These are phyloP conservation scores for Euglossa dilemma DNA, from an alignment of 1,140 invertebrate species.

Conservation along the genomic window DNA sequence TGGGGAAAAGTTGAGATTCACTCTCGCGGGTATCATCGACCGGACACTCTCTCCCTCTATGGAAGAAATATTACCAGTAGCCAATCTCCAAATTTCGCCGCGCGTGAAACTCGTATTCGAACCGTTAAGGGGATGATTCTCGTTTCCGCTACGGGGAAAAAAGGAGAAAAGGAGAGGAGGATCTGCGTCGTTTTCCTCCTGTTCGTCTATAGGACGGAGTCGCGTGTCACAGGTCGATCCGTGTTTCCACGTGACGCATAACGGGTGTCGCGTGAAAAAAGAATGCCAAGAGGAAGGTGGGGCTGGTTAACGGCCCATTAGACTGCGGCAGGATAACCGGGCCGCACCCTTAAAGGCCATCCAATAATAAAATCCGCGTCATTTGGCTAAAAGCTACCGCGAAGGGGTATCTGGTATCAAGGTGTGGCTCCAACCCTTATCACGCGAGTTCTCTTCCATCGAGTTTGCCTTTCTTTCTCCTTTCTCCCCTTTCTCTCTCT, in stretches of 20 bases:
- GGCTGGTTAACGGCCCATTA: slow-evolving; percentile 72
- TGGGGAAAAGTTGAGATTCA: neutral
- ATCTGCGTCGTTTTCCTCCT: neutral
- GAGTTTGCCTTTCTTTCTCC: slow-evolving; percentile 2
- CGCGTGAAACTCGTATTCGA: neutral
- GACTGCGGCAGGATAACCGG: slow-evolving; percentile 47
- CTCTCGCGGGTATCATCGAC: too few relatives aligned
- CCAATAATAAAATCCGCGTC: slow-evolving; percentile 79
- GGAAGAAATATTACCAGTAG: neutral
- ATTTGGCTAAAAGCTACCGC: slow-evolving; percentile 80
- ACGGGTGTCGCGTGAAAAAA: slow-evolving; percentile 20
- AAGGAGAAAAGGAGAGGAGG: neutral
- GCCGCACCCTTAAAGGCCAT: slow-evolving; percentile 73
- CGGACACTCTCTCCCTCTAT: neutral
- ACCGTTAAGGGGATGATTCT: neutral
- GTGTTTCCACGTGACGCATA: slow-evolving; percentile 35
- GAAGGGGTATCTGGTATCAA: slow-evolving; percentile 75
- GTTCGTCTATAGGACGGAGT: neutral
- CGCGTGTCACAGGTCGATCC: slow-evolving; percentile 45
- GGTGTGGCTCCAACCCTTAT: slow-evolving; percentile 77
- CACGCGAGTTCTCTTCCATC: slow-evolving; percentile 70
- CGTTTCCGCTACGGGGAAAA: neutral
- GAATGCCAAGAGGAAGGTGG: slow-evolving; percentile 62
- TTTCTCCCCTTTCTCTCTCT: neutral
- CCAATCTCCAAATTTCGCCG: neutral